Evolutionary conservation across 2,113 vertebrate genomes (phyloP).

Genomic region (Noturus placidus): DNA sequence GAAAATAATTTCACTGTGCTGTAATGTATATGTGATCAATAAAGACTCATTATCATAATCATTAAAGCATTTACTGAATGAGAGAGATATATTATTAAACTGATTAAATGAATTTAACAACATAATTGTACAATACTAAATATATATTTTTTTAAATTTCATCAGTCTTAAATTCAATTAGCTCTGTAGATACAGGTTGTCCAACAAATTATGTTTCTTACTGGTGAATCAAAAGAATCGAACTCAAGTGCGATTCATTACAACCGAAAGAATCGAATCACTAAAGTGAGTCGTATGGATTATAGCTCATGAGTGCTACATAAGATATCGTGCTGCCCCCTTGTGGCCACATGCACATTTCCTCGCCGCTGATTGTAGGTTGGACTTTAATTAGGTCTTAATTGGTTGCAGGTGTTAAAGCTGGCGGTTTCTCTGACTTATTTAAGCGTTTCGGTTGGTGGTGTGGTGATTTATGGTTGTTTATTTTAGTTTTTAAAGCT

Average conservation of each 20-base stretch:
- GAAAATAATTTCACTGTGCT: too few relatives aligned
- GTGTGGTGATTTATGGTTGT: background rate
- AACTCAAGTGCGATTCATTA: background rate
- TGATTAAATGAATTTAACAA: background rate
- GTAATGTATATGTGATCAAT: too few relatives aligned
- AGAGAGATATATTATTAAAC: background rate
- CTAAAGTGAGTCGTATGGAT: background rate
- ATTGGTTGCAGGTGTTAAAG: conserved; percentile 28
- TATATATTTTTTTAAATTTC: background rate
- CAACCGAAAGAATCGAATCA: background rate
- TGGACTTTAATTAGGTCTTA: conserved; percentile 3
- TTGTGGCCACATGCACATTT: background rate
- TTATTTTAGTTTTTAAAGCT: background rate
- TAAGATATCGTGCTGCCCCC: conserved; percentile 8
- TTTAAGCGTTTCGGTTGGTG: background rate
- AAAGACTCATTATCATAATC: too few relatives aligned
- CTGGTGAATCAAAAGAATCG: background rate
- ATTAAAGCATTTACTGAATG: background rate
- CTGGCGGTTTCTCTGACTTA: background rate
- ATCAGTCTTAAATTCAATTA: background rate
- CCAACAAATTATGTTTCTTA: background rate
- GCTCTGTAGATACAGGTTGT: background rate
- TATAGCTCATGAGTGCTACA: background rate
- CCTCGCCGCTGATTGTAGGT: background rate
- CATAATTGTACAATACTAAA: background rate